A percentile compares a stretch with the other conserved stretches of the same genome.
phyloP scores from a whole-genome alignment of 2,888 invertebrate species.

The Liopterus haemorrhoidalis region DNA sequence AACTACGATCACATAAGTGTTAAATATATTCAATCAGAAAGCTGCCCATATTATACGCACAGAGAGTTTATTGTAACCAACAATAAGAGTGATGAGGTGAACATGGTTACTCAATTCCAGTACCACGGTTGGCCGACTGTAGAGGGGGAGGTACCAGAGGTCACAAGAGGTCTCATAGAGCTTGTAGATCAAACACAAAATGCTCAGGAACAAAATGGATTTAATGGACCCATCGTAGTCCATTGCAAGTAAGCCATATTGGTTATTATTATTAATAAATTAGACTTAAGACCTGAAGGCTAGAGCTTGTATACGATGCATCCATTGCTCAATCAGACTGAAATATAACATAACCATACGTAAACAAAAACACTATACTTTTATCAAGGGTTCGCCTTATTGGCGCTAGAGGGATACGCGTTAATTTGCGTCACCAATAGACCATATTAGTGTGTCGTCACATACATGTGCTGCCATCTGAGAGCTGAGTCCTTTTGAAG shows the following conservation, averaged over 20 bases:
- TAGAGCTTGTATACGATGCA: background rate
- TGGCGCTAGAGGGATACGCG: too few species aligned
- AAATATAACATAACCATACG: too few species aligned
- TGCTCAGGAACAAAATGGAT: slow-evolving; percentile 48
- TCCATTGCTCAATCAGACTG: too few species aligned
- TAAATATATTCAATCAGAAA: slow-evolving; percentile 80
- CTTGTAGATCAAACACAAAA: slow-evolving; percentile 70
- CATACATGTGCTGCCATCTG: too few species aligned
- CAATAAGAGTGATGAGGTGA: slow-evolving; percentile 64
- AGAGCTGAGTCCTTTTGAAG: too few species aligned
- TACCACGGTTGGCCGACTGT: slow-evolving; percentile 91
- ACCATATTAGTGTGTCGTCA: too few species aligned
- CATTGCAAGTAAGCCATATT: slow-evolving; percentile 67
- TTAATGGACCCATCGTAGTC: slow-evolving; percentile 68
- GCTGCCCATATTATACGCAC: slow-evolving; percentile 86
- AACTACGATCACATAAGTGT: slow-evolving; percentile 82
- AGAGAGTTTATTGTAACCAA: slow-evolving; percentile 50
- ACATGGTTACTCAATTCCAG: slow-evolving; percentile 76
- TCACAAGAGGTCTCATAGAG: slow-evolving; percentile 78
- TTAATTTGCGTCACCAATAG: too few species aligned
- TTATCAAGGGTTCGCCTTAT: too few species aligned
- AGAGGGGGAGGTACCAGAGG: slow-evolving; percentile 79
- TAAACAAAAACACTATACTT: too few species aligned
- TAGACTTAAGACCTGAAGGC: background rate
- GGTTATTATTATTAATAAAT: background rate